Percentiles rank a stretch among this genome's conserved stretches.
Evolutionary conservation across 2,888 invertebrate genomes (phyloP).

Genomic region (Tetranychus piercei): DNA sequence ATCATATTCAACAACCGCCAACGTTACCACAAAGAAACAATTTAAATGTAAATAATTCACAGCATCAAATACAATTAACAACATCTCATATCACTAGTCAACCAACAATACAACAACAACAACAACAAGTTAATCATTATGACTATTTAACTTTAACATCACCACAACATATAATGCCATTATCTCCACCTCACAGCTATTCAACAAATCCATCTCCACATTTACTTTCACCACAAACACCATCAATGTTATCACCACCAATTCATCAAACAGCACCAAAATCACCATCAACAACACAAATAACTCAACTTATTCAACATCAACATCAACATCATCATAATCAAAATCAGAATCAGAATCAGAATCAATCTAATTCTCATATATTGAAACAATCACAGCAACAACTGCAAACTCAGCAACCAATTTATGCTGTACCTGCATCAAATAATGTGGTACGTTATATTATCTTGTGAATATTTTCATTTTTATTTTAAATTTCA

Average conservation of each 20-base stretch:
- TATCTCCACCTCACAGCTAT: conserved; percentile 6
- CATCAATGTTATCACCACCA: background rate
- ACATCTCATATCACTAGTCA: background rate
- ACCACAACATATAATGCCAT: background rate
- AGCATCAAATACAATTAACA: background rate
- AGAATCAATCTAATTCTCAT: background rate
- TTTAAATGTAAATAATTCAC: background rate
- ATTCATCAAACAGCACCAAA: background rate
- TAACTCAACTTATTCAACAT: background rate
- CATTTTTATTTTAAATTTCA: background rate
- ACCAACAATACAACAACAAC: background rate
- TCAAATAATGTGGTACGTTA: background rate
- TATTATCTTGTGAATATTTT: background rate
- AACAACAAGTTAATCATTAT: background rate
- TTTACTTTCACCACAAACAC: background rate
- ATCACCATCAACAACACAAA: background rate
- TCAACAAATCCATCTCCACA: background rate
- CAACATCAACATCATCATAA: background rate
- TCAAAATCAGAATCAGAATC: background rate
- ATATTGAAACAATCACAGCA: background rate
- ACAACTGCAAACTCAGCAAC: background rate
- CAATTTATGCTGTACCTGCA: background rate
- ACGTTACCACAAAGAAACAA: background rate
- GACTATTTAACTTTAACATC: background rate
- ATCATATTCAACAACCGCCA: background rate